Evolutionary conservation across 2,888 invertebrate species (phyloP).

Genomic region (Leptinotarsa haldemani): DNA sequence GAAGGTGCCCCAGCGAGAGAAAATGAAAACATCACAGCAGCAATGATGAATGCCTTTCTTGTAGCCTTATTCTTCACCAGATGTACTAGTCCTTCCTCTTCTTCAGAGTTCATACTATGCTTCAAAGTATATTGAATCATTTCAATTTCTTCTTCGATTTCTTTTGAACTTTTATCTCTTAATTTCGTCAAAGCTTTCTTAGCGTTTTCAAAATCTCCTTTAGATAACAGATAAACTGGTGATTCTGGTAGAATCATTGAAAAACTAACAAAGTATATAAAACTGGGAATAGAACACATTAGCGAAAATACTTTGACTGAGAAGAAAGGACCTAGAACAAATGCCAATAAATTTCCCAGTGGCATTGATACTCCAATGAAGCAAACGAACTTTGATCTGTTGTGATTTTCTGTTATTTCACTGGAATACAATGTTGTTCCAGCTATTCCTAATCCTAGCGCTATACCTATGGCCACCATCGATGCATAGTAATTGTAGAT

Average conservation of each 20-base stretch:
- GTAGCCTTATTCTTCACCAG: conserved; percentile 35
- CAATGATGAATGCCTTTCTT: conserved; percentile 73
- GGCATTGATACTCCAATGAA: conserved; percentile 53
- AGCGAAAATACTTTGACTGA: conserved; percentile 46
- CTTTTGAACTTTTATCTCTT: conserved; percentile 5
- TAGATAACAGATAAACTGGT: conserved; percentile 19
- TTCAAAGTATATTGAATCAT: conserved; percentile 13
- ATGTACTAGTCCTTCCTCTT: conserved; percentile 28
- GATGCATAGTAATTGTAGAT: conserved; percentile 25
- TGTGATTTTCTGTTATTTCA: conserved; percentile 83
- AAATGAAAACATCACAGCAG: conserved; percentile 81
- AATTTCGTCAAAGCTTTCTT: conserved; percentile 20
- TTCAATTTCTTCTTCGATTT: conserved; percentile 9
- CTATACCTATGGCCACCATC: conserved; percentile 4
- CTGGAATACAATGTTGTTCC: conserved; percentile 83
- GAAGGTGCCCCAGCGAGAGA: conserved; percentile 83
- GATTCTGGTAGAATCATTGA: conserved; percentile 21
- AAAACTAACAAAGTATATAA: conserved; percentile 44
- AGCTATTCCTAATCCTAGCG: conserved; percentile 17
- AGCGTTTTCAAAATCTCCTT: conserved; percentile 13
- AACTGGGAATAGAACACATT: conserved; percentile 43
- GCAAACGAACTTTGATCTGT: conserved; percentile 77
- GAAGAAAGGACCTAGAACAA: conserved; percentile 48
- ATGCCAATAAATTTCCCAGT: conserved; percentile 48
- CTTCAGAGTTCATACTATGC: conserved; percentile 17